These are phyloP conservation scores for Ceratitis capitata DNA, from an alignment of 1,140 invertebrate genomes.

Conservation along the genomic window DNA sequence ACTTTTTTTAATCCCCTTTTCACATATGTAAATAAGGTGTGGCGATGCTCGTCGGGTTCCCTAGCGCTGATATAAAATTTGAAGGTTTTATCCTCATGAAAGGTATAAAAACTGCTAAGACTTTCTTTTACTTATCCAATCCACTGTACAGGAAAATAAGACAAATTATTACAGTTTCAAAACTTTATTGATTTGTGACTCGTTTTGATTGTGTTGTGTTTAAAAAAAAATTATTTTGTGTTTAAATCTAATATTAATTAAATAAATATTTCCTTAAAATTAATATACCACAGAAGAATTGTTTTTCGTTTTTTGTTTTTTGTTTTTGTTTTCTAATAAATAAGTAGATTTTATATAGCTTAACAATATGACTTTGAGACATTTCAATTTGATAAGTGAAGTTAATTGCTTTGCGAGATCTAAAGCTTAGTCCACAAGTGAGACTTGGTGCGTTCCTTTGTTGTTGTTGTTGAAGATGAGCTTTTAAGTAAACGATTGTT, in stretches of 20 bases:
- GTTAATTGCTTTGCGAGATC: not conserved
- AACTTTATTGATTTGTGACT: not conserved
- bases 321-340: constrained; percentile 28
- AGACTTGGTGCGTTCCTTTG: not conserved
- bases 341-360: not conserved
- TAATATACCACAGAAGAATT: constrained; percentile 43
- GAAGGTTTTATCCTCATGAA: too few species aligned
- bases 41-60: too few species aligned
- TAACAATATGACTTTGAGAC: not conserved
- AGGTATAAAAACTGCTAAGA: too few species aligned
- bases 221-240: not conserved
- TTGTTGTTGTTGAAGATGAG: not conserved
- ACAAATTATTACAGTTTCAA: not conserved
- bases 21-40: too few species aligned
- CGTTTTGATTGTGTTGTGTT: not conserved
- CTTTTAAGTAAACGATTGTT: not conserved
- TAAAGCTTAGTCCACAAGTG: not conserved
- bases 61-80: too few species aligned
- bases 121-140: too few species aligned
- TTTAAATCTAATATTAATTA: not conserved
- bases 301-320: constrained; percentile 31
- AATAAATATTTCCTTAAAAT: constrained; percentile 40
- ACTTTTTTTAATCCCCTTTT: too few species aligned
- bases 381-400: not conserved
- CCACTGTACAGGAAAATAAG: not conserved